A percentile compares a stretch with the other conserved stretches of the same genome.
Conservation (phyloP, 2,888 invertebrate genomes). For the Chrysomela aeneicollis region DNA sequence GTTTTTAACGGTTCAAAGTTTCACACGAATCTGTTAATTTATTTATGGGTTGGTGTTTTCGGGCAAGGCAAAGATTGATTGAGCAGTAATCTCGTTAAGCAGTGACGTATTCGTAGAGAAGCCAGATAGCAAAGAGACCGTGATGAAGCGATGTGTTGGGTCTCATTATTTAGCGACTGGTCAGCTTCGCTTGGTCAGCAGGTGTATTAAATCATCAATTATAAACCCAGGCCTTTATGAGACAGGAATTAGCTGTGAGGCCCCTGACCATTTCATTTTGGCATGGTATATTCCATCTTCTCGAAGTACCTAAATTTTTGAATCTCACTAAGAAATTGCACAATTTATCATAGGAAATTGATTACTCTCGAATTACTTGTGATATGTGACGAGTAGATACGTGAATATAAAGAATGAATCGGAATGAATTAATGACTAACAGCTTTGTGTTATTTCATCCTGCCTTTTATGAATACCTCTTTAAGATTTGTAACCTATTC, state of each 20-base stretch:
- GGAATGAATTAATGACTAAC: no score
- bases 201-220: background rate
- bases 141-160: background rate
- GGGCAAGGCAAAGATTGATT: conserved; percentile 30
- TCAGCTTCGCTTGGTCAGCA: background rate
- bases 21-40: conserved; percentile 30
- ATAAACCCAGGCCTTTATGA: background rate
- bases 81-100: conserved; percentile 30
- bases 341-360: no score
- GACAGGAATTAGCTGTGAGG: background rate
- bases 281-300: no score
- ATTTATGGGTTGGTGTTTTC: conserved; percentile 30
- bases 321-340: no score
- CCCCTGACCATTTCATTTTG: background rate
- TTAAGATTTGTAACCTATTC: no score
- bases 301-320: no score
- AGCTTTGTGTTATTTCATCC: no score
- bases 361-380: no score
- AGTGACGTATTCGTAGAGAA: background rate
- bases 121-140: background rate
- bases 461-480: no score
- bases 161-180: background rate
- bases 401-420: no score
- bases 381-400: no score
- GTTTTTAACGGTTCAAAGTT: conserved; percentile 31